Evolutionary conservation across 1,140 invertebrate species (phyloP), one percentile per base, ranked within the genome.

Genomic region (Nasonia giraulti): DNA sequence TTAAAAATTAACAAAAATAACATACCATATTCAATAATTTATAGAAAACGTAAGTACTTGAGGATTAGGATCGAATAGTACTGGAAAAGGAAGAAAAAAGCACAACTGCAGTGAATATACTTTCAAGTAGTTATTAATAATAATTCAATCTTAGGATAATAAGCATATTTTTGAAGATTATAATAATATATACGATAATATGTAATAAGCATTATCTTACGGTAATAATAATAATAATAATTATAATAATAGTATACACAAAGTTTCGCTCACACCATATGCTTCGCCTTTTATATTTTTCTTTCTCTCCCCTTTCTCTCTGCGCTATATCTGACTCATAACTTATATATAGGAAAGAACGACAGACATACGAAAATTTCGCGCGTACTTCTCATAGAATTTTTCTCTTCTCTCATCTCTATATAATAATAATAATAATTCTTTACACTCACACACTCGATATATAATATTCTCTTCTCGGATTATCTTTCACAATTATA

Each of bases 51-150:
- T 66, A 66, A 17, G 7, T 2, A 17, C 5, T 66, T 20, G 80
- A 80, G 0, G 11, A 68, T 62, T 37, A 81, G 62, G 31, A 50
- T 83, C 11, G 20, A 79, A n/a, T 44, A 8, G 33, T 50, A 27
- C 27, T 27, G 55, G 68, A 47, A 11, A 62, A 0, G 55, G 2
- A 20, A 62, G 44, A 85, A 82, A 66, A 17, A 87, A 83, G 50
- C 55, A 84, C 68, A 79, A 79, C 23, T 76, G 47, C 47, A 37
- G 33, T 37, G 2, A 83, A 62, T 84, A 87, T 89, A 89, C 86
- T 90, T 90, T 90, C 88, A 89, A 88, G 89, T 87, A 90, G 83
- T 90, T 90, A 90, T 91, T 90, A 90, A 90, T 85, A 85, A 85
- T 90, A 89, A 87, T 90, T 90, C 89, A 89, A 89, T 77, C 85